These are phyloP conservation scores for Emydoidea blandingii DNA, from an alignment of 2,797 vertebrate genomes.

Conservation along the genomic window DNA sequence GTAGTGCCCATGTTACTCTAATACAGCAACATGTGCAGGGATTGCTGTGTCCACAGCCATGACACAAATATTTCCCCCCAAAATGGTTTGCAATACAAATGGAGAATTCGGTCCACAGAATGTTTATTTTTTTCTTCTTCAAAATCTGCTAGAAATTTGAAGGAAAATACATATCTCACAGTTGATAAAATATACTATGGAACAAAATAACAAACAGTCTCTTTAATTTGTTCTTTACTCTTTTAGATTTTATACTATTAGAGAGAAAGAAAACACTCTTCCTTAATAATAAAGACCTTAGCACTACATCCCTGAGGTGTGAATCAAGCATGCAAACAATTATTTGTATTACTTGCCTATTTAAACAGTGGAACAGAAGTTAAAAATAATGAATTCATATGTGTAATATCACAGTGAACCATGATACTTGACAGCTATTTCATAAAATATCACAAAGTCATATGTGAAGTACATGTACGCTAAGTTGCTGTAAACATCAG, in stretches of 20 bases:
- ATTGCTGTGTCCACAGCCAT: constrained; percentile 19
- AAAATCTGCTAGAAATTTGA: constrained; percentile 27
- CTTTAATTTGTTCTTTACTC: constrained; percentile 72
- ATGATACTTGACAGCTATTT: constrained; percentile 60
- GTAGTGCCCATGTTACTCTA: not conserved
- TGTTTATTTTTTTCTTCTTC: constrained; percentile 55
- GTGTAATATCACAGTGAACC: constrained; percentile 64
- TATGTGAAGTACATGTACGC: constrained; percentile 54
- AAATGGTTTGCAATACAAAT: constrained; percentile 46
- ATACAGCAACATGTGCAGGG: not conserved
- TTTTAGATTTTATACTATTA: constrained; percentile 34
- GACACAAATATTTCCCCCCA: constrained; percentile 16
- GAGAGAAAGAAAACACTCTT: not conserved
- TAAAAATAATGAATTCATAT: constrained; percentile 37
- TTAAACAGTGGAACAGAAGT: constrained; percentile 56
- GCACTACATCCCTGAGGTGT: constrained; percentile 9
- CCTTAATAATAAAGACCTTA: not conserved
- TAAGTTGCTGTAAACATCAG: constrained; percentile 65
- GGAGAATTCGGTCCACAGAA: constrained; percentile 37
- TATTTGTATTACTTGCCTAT: constrained; percentile 41
- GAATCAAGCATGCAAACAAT: constrained; percentile 51
- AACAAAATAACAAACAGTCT: constrained; percentile 72
- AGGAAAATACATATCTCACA: constrained; percentile 66
- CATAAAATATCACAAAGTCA: constrained; percentile 56
- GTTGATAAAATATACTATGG: constrained; percentile 59